Conservation (phyloP, 1,140 invertebrate genomes). For the Bombus pyrosoma region DNA sequence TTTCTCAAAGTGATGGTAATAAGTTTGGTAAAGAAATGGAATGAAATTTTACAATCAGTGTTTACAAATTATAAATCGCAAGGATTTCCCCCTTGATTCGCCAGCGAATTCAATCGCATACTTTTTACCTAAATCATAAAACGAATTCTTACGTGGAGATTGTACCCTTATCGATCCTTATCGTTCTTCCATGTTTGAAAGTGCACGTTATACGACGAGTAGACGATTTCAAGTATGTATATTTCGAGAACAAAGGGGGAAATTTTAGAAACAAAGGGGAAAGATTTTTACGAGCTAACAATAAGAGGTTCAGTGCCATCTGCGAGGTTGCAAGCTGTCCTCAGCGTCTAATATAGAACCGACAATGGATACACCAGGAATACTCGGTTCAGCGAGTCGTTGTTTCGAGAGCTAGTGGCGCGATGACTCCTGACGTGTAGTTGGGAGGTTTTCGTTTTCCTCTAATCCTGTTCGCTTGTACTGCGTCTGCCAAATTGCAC, state of each 20-base stretch:
- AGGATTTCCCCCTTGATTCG: conserved; percentile 13
- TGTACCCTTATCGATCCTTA: too few relatives aligned
- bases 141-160: too few relatives aligned
- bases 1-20: too few relatives aligned
- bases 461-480: neutral
- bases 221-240: neutral
- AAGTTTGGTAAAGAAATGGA: too few relatives aligned
- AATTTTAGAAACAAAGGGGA: neutral
- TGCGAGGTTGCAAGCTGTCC: neutral
- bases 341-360: neutral
- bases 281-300: neutral
- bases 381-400: neutral
- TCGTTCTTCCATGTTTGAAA: neutral
- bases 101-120: conserved; percentile 15
- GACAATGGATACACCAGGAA: neutral
- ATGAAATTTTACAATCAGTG: too few relatives aligned
- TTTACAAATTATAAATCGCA: neutral
- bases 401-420: neutral
- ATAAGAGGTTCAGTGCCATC: neutral
- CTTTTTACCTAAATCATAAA: neutral
- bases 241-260: neutral
- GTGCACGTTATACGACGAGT: neutral
- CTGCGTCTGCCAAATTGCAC: neutral
- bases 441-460: neutral
- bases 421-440: neutral